A percentile compares a stretch with the other conserved stretches of the same genome.
Evolutionary conservation across 2,797 vertebrate genomes (phyloP).

Genomic region (Pipistrellus nathusii): DNA sequence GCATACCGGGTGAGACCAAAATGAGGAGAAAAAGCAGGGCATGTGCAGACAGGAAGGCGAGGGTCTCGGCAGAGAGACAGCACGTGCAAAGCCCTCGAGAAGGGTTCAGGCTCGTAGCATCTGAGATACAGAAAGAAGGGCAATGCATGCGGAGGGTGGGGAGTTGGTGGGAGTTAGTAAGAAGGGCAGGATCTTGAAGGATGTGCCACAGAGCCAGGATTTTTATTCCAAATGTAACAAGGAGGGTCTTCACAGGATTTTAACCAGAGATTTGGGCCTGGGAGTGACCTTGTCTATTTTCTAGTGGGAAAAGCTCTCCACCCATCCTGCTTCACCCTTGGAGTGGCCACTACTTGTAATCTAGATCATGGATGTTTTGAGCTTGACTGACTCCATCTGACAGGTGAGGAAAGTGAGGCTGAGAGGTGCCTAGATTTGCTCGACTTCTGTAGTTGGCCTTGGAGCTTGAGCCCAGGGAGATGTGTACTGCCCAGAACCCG

Average conservation of each 20-base stretch:
- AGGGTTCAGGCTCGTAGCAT: fast-evolving
- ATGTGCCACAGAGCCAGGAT: background rate
- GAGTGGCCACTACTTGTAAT: background rate
- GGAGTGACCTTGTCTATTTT: background rate
- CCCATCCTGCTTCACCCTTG: fast-evolving
- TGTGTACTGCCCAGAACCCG: background rate
- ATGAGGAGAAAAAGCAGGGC: background rate
- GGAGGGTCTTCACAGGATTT: background rate
- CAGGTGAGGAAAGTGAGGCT: conserved; percentile 19
- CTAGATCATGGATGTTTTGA: background rate
- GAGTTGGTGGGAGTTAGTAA: background rate
- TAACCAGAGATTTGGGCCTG: background rate
- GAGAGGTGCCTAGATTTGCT: background rate
- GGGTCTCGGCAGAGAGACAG: background rate
- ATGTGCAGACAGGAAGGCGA: background rate
- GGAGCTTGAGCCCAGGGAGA: background rate
- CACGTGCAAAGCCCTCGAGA: background rate
- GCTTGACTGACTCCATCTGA: background rate
- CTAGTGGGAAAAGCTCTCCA: background rate
- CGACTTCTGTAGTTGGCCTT: background rate
- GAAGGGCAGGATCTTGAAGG: background rate
- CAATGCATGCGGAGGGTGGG: background rate
- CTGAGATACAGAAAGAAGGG: background rate
- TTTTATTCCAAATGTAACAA: background rate
- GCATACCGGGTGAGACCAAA: background rate